phyloP scores from a whole-genome alignment of 2,797 vertebrate species.

The Centropyge bicolor region DNA sequence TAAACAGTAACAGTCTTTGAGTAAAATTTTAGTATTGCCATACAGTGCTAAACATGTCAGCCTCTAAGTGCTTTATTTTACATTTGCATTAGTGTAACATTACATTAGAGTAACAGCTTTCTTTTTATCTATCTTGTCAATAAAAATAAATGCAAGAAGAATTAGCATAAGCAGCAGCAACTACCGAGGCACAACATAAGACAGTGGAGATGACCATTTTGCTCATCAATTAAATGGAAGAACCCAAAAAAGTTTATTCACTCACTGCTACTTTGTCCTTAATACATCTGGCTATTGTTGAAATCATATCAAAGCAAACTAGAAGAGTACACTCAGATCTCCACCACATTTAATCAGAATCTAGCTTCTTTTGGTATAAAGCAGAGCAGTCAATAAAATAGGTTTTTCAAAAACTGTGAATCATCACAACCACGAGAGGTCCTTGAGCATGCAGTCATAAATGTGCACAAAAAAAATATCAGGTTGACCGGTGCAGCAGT shows the following conservation, averaged over 20 bases:
- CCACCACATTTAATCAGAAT: no score
- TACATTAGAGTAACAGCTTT: not conserved
- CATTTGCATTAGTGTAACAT: not conserved
- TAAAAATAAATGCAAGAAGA: not conserved
- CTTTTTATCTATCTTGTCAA: slow-evolving; percentile 10
- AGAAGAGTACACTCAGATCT: no score
- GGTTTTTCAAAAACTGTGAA: no score
- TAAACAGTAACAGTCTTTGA: not conserved
- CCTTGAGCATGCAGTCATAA: no score
- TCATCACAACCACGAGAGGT: no score
- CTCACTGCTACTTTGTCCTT: not conserved
- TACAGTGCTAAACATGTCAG: not conserved
- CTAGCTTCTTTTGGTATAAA: no score
- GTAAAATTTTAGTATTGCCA: not conserved
- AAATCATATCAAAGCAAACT: not conserved
- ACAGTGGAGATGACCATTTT: not conserved
- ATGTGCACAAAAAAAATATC: no score
- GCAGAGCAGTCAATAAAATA: no score
- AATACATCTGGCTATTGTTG: not conserved
- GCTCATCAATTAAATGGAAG: not conserved
- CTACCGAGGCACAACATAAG: not conserved
- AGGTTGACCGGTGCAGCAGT: no score
- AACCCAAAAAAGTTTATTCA: not conserved
- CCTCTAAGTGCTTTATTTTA: not conserved
- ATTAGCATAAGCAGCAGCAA: not conserved